Base-by-base conservation (phyloP, 2,888 invertebrate species). In the Drosophila nigritarsus region DNA sequence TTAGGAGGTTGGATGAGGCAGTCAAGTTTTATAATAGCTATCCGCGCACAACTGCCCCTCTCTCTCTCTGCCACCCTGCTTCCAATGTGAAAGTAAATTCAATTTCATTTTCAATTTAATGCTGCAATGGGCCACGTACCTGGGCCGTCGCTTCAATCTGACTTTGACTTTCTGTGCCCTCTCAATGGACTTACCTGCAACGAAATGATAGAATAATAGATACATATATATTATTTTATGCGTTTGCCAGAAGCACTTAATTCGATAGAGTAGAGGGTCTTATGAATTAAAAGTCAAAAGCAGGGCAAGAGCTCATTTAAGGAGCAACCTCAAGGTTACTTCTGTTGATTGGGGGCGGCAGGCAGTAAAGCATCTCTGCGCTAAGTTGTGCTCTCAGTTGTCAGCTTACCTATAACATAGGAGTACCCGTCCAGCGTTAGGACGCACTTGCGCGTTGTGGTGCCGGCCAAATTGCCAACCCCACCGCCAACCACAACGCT, bases 401-500 rank as follows among this genome's bases (percentile, higher is more conserved):
- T 20, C 51, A 49, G 40, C 96, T 95, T 93, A 97, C 97, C 97
- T 94, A 97, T 97, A 87, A 97, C 97, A 93, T 97, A 97, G 78
- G 96, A 96, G 94, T 97, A 97, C 89, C 97, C 97, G 92, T 97
- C 97, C 82, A 97, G 94, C 54, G 96, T 97, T 80, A 97, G 95
- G 76, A 97, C 96, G 94, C 97, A 97, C 94, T 96, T 96, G 91
- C 96, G 94, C 30, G 96, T 94, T 72, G 95, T 95, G 87, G 94
- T 94, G 75, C 94, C 94, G 65, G 80, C 60, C 36, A 83, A 71
- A 30, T 70, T 72, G 73, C 67, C 68, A 27, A 94, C 92, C 36
- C 78, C 76, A 38, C 82, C 60, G 56, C 77, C 69, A 20, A 74
- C 76, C 60, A 73, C 80, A 56, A 78, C 80, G 79, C 91, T 86